Evolutionary conservation across 2,113 vertebrate genomes (phyloP).

Genomic region (Scortum barcoo): DNA sequence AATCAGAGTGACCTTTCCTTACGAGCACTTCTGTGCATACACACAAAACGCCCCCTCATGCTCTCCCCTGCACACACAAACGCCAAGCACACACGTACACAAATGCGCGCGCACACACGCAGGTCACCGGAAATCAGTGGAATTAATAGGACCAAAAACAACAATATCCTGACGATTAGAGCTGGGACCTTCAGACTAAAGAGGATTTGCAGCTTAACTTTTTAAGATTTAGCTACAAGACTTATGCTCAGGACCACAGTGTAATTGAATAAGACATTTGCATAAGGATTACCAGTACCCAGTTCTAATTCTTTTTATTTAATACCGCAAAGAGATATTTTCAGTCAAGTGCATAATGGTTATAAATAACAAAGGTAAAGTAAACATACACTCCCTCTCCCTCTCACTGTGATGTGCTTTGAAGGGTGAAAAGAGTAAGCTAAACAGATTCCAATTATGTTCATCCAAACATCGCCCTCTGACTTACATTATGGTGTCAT

Average conservation of each 20-base stretch:
- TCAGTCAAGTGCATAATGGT: slow-evolving; percentile 61
- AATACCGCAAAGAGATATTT: slow-evolving; percentile 68
- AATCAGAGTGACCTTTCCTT: slow-evolving; percentile 68
- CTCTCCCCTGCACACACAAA: not conserved
- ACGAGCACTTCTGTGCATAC: slow-evolving; percentile 48
- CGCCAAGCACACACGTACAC: not conserved
- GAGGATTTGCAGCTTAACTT: slow-evolving; percentile 89
- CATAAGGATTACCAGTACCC: slow-evolving; percentile 80
- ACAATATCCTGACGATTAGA: slow-evolving; percentile 86
- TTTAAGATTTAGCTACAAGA: slow-evolving; percentile 87
- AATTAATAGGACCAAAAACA: slow-evolving; percentile 83
- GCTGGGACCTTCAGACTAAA: slow-evolving; percentile 82
- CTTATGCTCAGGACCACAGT: slow-evolving; percentile 83
- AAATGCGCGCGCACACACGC: slow-evolving; percentile 12
- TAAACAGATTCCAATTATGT: slow-evolving; percentile 34
- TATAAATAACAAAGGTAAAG: slow-evolving; percentile 54
- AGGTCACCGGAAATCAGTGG: slow-evolving; percentile 79
- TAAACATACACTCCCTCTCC: slow-evolving; percentile 3
- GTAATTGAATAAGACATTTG: slow-evolving; percentile 87
- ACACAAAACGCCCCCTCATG: slow-evolving; percentile 19
- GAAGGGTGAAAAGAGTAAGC: slow-evolving; percentile 26
- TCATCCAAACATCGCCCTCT: slow-evolving; percentile 27
- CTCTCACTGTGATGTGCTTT: slow-evolving; percentile 9
- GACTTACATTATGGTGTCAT: slow-evolving; percentile 10
- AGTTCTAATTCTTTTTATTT: slow-evolving; percentile 80